Percentiles rank a stretch among this genome's conserved stretches.
phyloP scores from a whole-genome alignment of 2,113 vertebrate species.

The Dasyornis broadbenti region DNA sequence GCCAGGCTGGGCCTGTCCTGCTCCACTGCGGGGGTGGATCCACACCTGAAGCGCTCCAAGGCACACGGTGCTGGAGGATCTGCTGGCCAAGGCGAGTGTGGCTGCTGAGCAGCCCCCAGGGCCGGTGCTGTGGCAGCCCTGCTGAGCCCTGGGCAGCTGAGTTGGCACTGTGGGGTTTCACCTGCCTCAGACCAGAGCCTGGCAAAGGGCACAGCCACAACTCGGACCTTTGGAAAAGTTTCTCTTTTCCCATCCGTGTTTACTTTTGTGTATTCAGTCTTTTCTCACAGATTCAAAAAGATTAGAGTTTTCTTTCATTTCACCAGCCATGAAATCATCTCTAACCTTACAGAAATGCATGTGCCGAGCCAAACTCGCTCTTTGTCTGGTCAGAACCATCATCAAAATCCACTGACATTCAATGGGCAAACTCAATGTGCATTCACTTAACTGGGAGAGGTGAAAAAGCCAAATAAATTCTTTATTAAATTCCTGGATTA shows the following conservation, averaged over 20 bases:
- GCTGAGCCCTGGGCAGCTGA: fast-evolving
- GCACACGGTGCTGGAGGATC: fast-evolving
- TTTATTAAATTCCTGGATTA: neutral
- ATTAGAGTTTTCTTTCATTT: neutral
- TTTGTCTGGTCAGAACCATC: neutral
- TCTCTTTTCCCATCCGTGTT: neutral
- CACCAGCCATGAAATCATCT: neutral
- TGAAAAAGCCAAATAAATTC: neutral
- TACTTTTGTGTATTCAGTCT: neutral
- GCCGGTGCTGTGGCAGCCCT: fast-evolving
- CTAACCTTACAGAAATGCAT: neutral
- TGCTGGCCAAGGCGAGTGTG: too few relatives aligned
- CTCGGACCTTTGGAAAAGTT: neutral
- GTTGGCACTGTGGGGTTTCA: neutral
- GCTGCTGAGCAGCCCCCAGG: fast-evolving
- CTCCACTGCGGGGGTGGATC: fast-evolving
- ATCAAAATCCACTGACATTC: neutral
- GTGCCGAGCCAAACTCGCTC: neutral
- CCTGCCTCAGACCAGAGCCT: neutral
- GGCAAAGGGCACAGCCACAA: neutral
- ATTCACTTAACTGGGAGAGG: fast-evolving
- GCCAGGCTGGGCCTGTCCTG: neutral
- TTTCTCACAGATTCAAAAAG: neutral
- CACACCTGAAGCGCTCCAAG: fast-evolving
- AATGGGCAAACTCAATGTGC: neutral